A percentile compares a stretch with the other conserved stretches of the same genome.
phyloP scores from a whole-genome alignment of 1,140 invertebrate genomes.

The Whitmania pigra region DNA sequence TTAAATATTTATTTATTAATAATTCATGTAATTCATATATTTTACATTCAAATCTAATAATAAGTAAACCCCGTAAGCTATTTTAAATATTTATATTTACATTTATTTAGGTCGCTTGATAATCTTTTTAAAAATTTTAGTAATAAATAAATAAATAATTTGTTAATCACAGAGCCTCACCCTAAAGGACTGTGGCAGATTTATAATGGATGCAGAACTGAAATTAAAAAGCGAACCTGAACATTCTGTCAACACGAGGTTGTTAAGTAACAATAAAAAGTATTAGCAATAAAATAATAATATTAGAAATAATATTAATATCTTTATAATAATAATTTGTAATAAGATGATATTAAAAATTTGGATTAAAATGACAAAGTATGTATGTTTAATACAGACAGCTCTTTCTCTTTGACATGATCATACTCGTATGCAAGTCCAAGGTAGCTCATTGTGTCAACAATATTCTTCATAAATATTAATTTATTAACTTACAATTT shows the following conservation, averaged over 20 bases:
- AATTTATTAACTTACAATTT: too few species aligned
- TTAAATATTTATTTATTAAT: too few species aligned
- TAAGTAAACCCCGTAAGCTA: too few species aligned
- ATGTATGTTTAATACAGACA: slow-evolving; percentile 51
- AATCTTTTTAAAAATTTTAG: too few species aligned
- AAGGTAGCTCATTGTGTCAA: slow-evolving; percentile 27
- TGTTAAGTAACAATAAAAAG: neutral
- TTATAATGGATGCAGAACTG: slow-evolving; percentile 81
- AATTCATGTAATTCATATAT: too few species aligned
- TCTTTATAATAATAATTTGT: neutral
- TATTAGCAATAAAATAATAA: slow-evolving; percentile 51
- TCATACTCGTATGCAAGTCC: slow-evolving; percentile 84
- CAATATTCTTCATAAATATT: too few species aligned
- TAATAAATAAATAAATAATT: neutral
- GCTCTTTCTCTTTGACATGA: slow-evolving; percentile 91
- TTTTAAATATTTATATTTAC: too few species aligned
- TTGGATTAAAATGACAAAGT: neutral
- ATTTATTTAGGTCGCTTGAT: too few species aligned
- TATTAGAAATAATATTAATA: slow-evolving; percentile 49
- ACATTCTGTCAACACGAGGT: slow-evolving; percentile 6
- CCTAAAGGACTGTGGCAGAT: slow-evolving; percentile 72
- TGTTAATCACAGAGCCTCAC: slow-evolving; percentile 50
- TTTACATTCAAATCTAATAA: too few species aligned
- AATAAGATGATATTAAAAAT: too few species aligned
- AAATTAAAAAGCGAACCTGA: slow-evolving; percentile 59